A percentile compares a stretch with the other conserved stretches of the same genome.
Conservation (phyloP, 1,140 invertebrate genomes). For the Wiebesia pumilae region DNA sequence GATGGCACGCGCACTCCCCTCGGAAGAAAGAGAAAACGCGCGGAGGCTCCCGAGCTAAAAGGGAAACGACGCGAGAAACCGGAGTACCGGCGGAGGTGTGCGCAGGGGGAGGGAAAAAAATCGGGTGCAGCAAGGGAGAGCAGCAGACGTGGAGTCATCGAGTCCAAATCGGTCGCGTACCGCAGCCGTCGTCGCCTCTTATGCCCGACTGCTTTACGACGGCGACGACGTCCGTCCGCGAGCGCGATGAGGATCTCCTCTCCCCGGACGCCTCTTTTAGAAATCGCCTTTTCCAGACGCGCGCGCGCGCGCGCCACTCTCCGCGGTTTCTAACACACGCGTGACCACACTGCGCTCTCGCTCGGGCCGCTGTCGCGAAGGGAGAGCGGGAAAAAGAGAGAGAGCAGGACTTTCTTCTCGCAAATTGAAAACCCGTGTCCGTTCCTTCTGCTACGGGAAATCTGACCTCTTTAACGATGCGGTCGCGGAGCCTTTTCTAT, state of each 20-base stretch:
- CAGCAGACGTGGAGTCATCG: neutral
- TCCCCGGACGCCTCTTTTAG: constrained; percentile 14
- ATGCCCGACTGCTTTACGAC: constrained; percentile 27
- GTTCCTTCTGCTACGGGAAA: constrained; percentile 29
- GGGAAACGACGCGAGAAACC: constrained; percentile 18
- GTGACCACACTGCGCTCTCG: constrained; percentile 7
- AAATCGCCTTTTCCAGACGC: constrained; percentile 30
- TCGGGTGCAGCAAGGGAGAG: neutral
- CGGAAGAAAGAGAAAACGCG: constrained; percentile 31
- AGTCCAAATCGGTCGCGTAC: constrained; percentile 8
- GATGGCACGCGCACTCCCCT: no score
- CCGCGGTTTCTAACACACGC: neutral
- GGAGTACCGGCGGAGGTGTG: neutral
- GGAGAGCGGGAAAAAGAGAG: neutral
- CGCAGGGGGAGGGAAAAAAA: constrained; percentile 11
- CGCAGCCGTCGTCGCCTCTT: neutral
- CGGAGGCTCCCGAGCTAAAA: constrained; percentile 4
- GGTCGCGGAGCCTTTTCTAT: constrained; percentile 21
- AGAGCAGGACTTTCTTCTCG: constrained; percentile 26
- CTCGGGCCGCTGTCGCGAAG: neutral
- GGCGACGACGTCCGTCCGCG: neutral
- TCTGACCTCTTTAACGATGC: constrained; percentile 35
- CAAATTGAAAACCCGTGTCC: constrained; percentile 50
- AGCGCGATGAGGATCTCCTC: neutral
- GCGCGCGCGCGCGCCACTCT: no score